phyloP scores from a whole-genome alignment of 2,113 vertebrate genomes.

The Actenoides lindsayi region DNA sequence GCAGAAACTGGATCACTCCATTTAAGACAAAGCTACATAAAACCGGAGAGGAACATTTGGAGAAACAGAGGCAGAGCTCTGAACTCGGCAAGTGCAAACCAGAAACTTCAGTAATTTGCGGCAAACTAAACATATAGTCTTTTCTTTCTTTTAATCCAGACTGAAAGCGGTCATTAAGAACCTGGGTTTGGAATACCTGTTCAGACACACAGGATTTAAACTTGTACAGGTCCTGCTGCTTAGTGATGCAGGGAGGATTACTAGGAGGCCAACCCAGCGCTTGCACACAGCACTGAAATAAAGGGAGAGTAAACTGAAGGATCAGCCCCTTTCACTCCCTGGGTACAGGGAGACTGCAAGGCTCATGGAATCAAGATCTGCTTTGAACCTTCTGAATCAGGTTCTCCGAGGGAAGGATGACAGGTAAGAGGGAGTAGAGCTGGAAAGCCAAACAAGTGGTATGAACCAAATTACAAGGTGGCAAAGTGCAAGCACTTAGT shows the following conservation, averaged over 20 bases:
- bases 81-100: background rate
- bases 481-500: background rate
- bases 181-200: background rate
- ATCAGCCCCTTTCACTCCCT: background rate
- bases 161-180: background rate
- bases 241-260: background rate
- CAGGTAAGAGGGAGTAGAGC: background rate
- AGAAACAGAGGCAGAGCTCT: background rate
- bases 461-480: background rate
- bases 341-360: background rate
- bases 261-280: background rate
- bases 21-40: background rate
- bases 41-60: background rate
- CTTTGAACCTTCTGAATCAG: background rate
- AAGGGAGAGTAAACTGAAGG: background rate
- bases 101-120: background rate
- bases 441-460: background rate
- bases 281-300: background rate
- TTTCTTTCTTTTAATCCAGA: background rate
- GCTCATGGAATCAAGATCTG: background rate
- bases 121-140: background rate
- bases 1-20: background rate
- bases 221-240: background rate
- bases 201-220: background rate
- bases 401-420: background rate